Conservation (phyloP, 30 jellyfish, hydroid and myxozoan genomes). For the Hydractinia echinata region DNA sequence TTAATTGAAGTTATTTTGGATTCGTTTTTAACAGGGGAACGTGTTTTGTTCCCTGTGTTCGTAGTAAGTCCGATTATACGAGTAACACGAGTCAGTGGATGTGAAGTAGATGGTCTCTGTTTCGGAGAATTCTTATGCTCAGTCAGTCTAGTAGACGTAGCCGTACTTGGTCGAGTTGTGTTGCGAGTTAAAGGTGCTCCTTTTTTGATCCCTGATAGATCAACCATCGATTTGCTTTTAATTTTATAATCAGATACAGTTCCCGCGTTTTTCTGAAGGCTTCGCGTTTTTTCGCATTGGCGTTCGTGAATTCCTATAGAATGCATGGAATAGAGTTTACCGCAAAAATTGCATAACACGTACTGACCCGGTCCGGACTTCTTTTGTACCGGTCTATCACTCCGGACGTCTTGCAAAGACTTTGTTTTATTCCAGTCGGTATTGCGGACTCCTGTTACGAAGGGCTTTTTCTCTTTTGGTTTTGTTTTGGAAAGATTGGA, state of each 20-base stretch:
- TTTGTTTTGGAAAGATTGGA: not conserved
- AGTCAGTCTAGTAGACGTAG: not conserved
- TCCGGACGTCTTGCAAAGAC: constrained; percentile 18
- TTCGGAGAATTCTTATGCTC: not conserved
- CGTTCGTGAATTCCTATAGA: constrained; percentile 37
- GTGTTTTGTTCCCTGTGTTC: not conserved
- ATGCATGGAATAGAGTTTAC: constrained; percentile 33
- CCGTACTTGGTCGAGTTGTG: constrained; percentile 4
- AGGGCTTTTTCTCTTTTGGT: not conserved
- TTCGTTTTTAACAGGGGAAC: not conserved
- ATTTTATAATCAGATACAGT: constrained; percentile 10
- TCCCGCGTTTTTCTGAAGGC: constrained; percentile 21
- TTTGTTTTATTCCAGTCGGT: constrained; percentile 8
- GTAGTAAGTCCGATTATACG: not conserved
- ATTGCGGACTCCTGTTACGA: not conserved
- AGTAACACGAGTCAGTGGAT: not conserved
- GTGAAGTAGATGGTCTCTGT: constrained; percentile 30
- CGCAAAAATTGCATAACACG: constrained; percentile 27
- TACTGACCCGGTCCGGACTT: constrained; percentile 18
- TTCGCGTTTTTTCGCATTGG: constrained; percentile 20
- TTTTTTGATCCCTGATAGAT: not conserved
- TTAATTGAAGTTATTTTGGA: not conserved
- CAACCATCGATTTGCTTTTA: constrained; percentile 36
- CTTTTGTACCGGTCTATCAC: not conserved
- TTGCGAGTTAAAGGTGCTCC: not conserved